These are phyloP conservation scores for Molorchus minor DNA, from an alignment of 2,888 invertebrate genomes.

Conservation along the genomic window DNA sequence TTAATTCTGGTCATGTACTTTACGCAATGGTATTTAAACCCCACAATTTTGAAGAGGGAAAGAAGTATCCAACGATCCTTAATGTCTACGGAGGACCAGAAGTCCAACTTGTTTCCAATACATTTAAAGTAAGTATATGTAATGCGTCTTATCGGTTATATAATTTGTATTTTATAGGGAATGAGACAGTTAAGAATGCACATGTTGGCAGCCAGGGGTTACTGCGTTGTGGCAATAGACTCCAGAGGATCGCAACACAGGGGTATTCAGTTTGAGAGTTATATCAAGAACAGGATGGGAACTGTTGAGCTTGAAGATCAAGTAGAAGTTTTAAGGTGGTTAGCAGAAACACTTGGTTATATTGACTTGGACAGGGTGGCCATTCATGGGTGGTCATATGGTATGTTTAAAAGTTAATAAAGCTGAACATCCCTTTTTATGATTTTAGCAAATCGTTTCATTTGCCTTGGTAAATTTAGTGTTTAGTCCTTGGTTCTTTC, in stretches of 20 bases:
- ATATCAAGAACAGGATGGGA: constrained; percentile 90
- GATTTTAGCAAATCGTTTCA: too few relatives aligned
- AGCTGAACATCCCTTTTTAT: too few relatives aligned
- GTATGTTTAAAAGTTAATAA: too few relatives aligned
- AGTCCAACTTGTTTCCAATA: constrained; percentile 96
- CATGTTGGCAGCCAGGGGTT: constrained; percentile 94
- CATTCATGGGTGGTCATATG: constrained; percentile 99
- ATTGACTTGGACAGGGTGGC: constrained; percentile 94
- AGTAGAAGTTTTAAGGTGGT: constrained; percentile 86
- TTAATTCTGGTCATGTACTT: constrained; percentile 73
- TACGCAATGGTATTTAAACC: constrained; percentile 93
- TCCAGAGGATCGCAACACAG: constrained; percentile 95
- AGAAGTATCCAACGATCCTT: constrained; percentile 90
- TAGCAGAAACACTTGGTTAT: constrained; percentile 83
- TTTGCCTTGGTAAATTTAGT: too few relatives aligned
- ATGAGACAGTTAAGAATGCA: constrained; percentile 92
- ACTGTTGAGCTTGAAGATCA: constrained; percentile 94
- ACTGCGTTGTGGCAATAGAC: constrained; percentile 95
- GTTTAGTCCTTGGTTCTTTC: constrained; percentile 21
- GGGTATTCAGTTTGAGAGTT: constrained; percentile 91
- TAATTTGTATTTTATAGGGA: constrained; percentile 71
- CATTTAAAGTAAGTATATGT: constrained; percentile 79
- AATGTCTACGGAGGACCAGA: constrained; percentile 99
- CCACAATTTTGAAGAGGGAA: constrained; percentile 71
- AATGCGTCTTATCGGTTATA: not conserved